Conservation (phyloP, 2,797 vertebrate genomes). For the Psittacula derbiana region DNA sequence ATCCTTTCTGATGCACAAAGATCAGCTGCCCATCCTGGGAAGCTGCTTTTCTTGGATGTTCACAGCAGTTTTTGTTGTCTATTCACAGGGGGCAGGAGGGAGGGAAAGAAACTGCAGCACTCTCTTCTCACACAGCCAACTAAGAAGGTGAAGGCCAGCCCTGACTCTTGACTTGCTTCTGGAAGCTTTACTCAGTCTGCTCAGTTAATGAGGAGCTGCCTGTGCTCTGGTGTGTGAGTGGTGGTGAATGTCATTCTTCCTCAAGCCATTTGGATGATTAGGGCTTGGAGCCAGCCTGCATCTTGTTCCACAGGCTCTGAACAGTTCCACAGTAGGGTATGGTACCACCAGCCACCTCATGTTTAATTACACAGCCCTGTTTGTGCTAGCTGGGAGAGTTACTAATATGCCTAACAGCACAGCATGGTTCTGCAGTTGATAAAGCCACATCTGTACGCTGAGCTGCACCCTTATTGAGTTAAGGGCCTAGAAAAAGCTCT, state of each 20-base stretch:
- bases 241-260: background rate
- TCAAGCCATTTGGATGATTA: background rate
- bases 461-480: background rate
- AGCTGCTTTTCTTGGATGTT: background rate
- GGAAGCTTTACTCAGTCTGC: background rate
- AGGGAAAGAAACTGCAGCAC: background rate
- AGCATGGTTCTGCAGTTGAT: background rate
- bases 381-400: constrained; percentile 35
- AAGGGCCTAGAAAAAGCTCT: background rate
- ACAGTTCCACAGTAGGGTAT: background rate
- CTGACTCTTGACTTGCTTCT: background rate
- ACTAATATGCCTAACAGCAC: background rate
- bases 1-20: background rate
- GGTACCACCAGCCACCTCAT: constrained; percentile 57
- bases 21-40: background rate
- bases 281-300: background rate
- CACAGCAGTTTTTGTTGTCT: background rate
- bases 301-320: background rate
- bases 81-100: background rate
- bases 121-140: background rate
- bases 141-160: background rate
- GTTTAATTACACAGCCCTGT: constrained; percentile 45
- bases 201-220: background rate
- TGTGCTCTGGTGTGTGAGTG: background rate
- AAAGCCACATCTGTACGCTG: constrained; percentile 47